A percentile compares a stretch with the other conserved stretches of the same genome.
Evolutionary conservation across 2,888 invertebrate genomes (phyloP).

Genomic region (Gymnocheta viridis): DNA sequence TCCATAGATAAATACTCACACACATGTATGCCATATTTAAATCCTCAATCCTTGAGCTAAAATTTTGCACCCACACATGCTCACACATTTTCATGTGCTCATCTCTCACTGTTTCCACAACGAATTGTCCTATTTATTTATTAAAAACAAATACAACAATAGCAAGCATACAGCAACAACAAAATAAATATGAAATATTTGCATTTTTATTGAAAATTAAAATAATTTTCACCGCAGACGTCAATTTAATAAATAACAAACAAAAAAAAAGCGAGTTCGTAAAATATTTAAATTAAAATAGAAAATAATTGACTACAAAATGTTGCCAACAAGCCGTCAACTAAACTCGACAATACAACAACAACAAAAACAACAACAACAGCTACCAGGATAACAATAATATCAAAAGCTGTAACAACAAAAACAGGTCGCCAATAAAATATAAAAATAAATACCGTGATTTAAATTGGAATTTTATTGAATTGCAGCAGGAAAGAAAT

Average conservation of each 20-base stretch:
- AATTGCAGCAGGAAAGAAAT: conserved; percentile 12
- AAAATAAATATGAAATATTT: conserved; percentile 68
- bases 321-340: conserved; percentile 63
- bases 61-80: conserved; percentile 36
- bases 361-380: conserved; percentile 34
- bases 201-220: conserved; percentile 75
- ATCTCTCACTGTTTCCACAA: background rate
- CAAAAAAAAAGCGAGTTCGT: background rate
- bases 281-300: conserved; percentile 70
- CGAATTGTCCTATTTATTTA: conserved; percentile 61
- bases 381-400: conserved; percentile 33
- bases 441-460: conserved; percentile 41
- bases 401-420: conserved; percentile 43
- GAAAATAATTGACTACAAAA: conserved; percentile 71
- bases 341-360: conserved; percentile 51
- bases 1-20: conserved; percentile 30
- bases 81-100: conserved; percentile 46
- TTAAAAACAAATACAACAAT: conserved; percentile 35
- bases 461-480: conserved; percentile 56
- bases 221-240: conserved; percentile 74
- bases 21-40: conserved; percentile 12
- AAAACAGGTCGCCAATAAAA: conserved; percentile 49
- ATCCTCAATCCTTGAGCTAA: background rate
- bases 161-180: conserved; percentile 7
- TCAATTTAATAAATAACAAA: conserved; percentile 70